Percentiles rank a stretch among this genome's conserved stretches.
Conservation (phyloP, 1,140 invertebrate species). For the Dendrolimus kikuchii region DNA sequence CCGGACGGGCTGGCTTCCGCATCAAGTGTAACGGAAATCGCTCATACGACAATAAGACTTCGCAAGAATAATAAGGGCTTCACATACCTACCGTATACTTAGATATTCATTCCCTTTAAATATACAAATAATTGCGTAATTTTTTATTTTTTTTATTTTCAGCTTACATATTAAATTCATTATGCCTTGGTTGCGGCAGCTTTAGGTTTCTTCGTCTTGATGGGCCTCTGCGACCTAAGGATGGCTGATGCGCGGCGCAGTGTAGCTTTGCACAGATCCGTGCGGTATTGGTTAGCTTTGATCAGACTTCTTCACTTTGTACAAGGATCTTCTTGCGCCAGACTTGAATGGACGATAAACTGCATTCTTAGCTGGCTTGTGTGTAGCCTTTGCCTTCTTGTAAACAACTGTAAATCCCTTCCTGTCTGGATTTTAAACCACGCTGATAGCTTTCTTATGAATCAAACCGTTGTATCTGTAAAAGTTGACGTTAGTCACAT, state of each 20-base stretch:
- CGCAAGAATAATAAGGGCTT: no score
- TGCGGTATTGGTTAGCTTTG: constrained; percentile 87
- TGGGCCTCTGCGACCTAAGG: constrained; percentile 88
- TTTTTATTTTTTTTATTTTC: constrained; percentile 48
- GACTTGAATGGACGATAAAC: constrained; percentile 86
- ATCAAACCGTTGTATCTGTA: constrained; percentile 94
- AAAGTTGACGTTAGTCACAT: constrained; percentile 91
- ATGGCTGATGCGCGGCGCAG: constrained; percentile 93
- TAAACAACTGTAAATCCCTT: constrained; percentile 93
- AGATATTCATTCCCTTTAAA: no score
- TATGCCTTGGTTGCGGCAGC: constrained; percentile 80
- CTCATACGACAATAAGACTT: no score
- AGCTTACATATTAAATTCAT: constrained; percentile 72
- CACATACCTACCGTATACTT: no score
- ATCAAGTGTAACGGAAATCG: background rate
- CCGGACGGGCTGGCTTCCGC: constrained; percentile 9
- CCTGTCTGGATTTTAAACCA: constrained; percentile 89
- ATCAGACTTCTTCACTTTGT: constrained; percentile 87
- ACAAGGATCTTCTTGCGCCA: constrained; percentile 87
- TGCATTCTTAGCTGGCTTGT: constrained; percentile 83
- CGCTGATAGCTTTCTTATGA: constrained; percentile 89
- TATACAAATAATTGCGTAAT: no score
- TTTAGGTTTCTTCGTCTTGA: constrained; percentile 82
- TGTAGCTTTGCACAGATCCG: constrained; percentile 90
- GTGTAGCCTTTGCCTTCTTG: constrained; percentile 79